Conservation (phyloP, 2,888 invertebrate genomes). For the Sesia bembeciformis region DNA sequence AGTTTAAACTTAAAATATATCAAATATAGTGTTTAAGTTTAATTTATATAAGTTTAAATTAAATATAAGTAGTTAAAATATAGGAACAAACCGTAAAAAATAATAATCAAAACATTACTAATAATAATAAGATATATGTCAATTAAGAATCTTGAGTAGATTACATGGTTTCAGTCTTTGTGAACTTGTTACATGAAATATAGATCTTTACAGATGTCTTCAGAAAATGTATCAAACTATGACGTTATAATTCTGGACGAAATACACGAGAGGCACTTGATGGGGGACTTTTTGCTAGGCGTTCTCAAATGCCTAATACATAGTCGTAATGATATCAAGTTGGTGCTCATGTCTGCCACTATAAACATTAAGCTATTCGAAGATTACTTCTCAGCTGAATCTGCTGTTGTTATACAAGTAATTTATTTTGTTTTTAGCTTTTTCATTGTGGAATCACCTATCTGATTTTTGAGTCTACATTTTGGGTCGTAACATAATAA, state of each 20-base stretch:
- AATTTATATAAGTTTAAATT: neutral
- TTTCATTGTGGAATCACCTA: too few species aligned
- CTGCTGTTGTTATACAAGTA: conserved; percentile 87
- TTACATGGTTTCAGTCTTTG: too few species aligned
- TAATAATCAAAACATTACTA: neutral
- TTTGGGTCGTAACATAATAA: too few species aligned
- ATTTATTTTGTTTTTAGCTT: neutral
- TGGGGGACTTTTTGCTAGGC: conserved; percentile 95
- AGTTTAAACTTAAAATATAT: too few species aligned
- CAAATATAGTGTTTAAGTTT: neutral
- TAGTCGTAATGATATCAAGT: conserved; percentile 85
- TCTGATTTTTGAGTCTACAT: too few species aligned
- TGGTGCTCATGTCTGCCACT: conserved; percentile 98
- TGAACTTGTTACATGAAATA: too few species aligned
- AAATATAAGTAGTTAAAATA: too few species aligned
- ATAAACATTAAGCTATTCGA: conserved; percentile 97
- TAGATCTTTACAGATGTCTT: conserved; percentile 77
- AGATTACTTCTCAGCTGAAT: conserved; percentile 87
- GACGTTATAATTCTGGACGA: conserved; percentile 97
- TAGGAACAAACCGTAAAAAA: too few species aligned
- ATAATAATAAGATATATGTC: neutral
- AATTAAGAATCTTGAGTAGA: neutral
- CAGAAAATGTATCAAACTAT: conserved; percentile 88
- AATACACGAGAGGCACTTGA: conserved; percentile 96
- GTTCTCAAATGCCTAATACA: conserved; percentile 93